These are phyloP conservation scores for Leptinotarsa juncta DNA, from an alignment of 2,888 invertebrate species.

Conservation along the genomic window DNA sequence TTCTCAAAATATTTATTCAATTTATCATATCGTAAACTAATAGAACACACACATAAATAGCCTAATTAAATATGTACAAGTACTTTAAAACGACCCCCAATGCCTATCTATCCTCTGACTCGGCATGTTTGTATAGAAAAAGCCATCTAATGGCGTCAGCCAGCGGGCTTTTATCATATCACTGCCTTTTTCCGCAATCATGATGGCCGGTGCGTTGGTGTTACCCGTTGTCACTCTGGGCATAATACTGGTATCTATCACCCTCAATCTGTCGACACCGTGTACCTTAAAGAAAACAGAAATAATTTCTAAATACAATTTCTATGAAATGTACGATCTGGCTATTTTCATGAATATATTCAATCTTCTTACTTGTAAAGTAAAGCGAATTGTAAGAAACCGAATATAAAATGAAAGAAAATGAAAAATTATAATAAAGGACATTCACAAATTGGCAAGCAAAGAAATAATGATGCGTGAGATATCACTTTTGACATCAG, in stretches of 20 bases:
- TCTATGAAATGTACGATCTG: too few relatives aligned
- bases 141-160: conserved; percentile 66
- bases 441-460: too few relatives aligned
- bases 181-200: conserved; percentile 76
- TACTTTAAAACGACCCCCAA: conserved; percentile 57
- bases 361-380: too few relatives aligned
- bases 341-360: too few relatives aligned
- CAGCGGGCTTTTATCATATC: conserved; percentile 75
- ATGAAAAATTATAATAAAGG: too few relatives aligned
- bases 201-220: conserved; percentile 77
- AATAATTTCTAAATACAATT: too few relatives aligned
- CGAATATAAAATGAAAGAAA: too few relatives aligned
- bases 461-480: too few relatives aligned
- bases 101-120: conserved; percentile 60
- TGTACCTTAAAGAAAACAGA: conserved; percentile 66
- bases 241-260: conserved; percentile 79
- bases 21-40: conserved; percentile 19
- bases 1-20: conserved; percentile 18
- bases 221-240: conserved; percentile 75
- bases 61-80: conserved; percentile 30
- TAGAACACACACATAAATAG: conserved; percentile 20
- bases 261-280: conserved; percentile 74
- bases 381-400: too few relatives aligned
- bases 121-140: conserved; percentile 59
- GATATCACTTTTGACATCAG: too few relatives aligned